Evolutionary conservation across 2,888 invertebrate species (phyloP).

Genomic region (Timandra comae): DNA sequence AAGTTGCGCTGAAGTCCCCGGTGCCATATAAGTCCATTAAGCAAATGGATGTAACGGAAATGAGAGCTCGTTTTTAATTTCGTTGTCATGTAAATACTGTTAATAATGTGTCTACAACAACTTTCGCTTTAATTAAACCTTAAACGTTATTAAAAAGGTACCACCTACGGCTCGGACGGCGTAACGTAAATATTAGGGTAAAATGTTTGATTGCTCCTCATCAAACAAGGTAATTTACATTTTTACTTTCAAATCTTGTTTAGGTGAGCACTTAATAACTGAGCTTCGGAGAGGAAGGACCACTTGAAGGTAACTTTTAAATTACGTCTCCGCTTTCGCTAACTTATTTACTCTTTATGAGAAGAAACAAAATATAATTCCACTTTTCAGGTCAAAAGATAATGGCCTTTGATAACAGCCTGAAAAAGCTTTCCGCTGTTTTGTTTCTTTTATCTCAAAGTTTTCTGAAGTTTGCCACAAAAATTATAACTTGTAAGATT

Average conservation of each 20-base stretch:
- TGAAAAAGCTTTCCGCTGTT: slow-evolving; percentile 76
- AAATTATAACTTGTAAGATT: slow-evolving; percentile 72
- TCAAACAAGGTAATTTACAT: slow-evolving; percentile 36
- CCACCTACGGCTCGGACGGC: slow-evolving; percentile 12
- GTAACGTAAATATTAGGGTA: slow-evolving; percentile 11
- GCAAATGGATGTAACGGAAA: slow-evolving; percentile 68
- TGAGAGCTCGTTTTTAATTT: slow-evolving; percentile 71
- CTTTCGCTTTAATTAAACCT: slow-evolving; percentile 47
- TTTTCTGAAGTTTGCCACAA: slow-evolving; percentile 66
- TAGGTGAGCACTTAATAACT: slow-evolving; percentile 42
- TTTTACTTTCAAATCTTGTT: slow-evolving; percentile 44
- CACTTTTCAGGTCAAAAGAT: slow-evolving; percentile 73
- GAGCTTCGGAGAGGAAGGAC: slow-evolving; percentile 40
- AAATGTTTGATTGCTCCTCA: slow-evolving; percentile 29
- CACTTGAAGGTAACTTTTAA: slow-evolving; percentile 64
- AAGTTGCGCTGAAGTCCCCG: slow-evolving; percentile 64
- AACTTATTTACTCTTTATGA: slow-evolving; percentile 72
- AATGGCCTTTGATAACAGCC: slow-evolving; percentile 73
- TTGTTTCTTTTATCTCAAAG: slow-evolving; percentile 71
- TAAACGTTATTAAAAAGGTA: slow-evolving; percentile 24
- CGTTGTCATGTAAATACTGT: slow-evolving; percentile 60
- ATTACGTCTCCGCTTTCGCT: slow-evolving; percentile 61
- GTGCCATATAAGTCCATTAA: slow-evolving; percentile 71
- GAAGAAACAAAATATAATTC: slow-evolving; percentile 73
- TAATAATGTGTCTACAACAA: slow-evolving; percentile 51